Percentiles rank a stretch among this genome's conserved stretches.
Conservation (phyloP, 1,140 invertebrate genomes). For the Drosophila orosa region DNA sequence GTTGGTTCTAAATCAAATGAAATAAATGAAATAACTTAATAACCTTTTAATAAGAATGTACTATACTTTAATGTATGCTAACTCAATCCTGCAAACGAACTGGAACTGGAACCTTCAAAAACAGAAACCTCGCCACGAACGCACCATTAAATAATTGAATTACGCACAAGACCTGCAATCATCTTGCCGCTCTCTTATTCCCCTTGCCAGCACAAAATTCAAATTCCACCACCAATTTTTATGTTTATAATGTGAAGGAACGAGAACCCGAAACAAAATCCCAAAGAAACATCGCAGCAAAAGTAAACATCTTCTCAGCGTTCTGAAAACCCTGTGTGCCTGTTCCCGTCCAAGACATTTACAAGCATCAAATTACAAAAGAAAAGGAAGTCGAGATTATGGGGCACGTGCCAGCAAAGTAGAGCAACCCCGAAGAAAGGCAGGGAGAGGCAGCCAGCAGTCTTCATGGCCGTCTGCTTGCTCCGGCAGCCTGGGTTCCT, state of each 20-base stretch:
- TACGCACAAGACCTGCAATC: constrained; percentile 21
- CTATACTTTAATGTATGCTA: too few species aligned
- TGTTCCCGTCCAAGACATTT: constrained; percentile 57
- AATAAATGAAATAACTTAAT: too few species aligned
- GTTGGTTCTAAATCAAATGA: too few species aligned
- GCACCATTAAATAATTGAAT: constrained; percentile 22
- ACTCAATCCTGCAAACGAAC: background rate
- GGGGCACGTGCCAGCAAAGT: constrained; percentile 47
- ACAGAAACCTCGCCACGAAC: background rate
- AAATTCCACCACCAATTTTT: constrained; percentile 32
- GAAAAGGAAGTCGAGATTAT: constrained; percentile 31
- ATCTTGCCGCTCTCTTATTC: background rate
- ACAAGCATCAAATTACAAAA: constrained; percentile 67
- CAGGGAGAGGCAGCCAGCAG: background rate
- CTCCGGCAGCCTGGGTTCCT: constrained; percentile 45
- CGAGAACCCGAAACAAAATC: constrained; percentile 16
- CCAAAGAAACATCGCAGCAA: constrained; percentile 15
- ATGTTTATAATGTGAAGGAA: background rate
- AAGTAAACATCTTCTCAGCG: constrained; percentile 17
- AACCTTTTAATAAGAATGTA: too few species aligned
- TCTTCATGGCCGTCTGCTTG: constrained; percentile 6
- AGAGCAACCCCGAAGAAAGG: constrained; percentile 30
- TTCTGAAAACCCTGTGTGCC: constrained; percentile 30
- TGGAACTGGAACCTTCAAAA: background rate
- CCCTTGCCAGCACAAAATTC: constrained; percentile 1